Evolutionary conservation across 2,888 invertebrate genomes (phyloP), one percentile per base, ranked within the genome.

Genomic region (Candidula unifasciata): DNA sequence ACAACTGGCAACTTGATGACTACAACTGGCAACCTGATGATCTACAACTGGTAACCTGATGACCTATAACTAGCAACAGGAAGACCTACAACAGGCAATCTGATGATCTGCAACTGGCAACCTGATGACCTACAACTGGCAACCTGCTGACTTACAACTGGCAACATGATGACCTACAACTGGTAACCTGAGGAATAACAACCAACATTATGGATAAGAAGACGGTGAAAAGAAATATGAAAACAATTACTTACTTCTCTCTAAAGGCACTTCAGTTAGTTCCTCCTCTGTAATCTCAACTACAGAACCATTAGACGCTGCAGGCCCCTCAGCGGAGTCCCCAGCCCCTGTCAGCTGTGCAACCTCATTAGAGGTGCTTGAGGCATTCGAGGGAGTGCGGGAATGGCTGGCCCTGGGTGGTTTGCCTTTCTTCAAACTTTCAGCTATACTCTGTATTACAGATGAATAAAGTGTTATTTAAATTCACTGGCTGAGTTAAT

Each of bases 301-400:
- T 30, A 30, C 76, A 52, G 74, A 57, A 21, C 76, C 84, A 52
- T 84, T 84, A 13, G 68, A 35, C 13, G 57, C 30, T 6, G n/a
- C n/a, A 44, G 84, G 0, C 27, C 33, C 54, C 24, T 73, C 18
- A 6, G 78, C n/a, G 16, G 77, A 27, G 52, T 83, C 76, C n/a
- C 74, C 80, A 18, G 78, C 83, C 24, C 84, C 77, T 24, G 87
- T 88, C 35, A 91, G 88, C 85, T 89, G 86, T 57, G 96, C 96
- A 0, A 96, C 96, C 93, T 97, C 97, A 89, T 96, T 96, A 1
- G 96, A 96, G 0, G 96, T 95, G 3, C 95, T 95, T 0, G 96
- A 96, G 1, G 91, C 90, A 82, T 91, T 91, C 13, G 93, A 93
- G 1, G 91, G 89, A 0, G 71, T 95, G 94, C 89, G 95, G 94